phyloP scores from a whole-genome alignment of 2,113 vertebrate species.

The Archocentrus centrarchus region DNA sequence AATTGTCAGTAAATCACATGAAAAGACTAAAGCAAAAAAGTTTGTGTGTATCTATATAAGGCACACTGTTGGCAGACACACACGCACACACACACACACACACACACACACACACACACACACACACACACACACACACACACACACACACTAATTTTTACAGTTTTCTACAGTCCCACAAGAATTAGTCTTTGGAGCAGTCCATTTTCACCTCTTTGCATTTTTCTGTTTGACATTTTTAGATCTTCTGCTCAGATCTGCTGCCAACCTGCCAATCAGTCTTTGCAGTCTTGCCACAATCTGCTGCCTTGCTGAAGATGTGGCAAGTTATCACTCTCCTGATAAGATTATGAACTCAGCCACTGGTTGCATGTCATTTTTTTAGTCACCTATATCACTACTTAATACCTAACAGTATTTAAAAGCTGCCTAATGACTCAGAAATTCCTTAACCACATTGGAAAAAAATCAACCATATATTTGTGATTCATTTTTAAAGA shows the following conservation, averaged over 20 bases:
- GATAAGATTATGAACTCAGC: too few relatives aligned
- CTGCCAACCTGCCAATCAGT: too few relatives aligned
- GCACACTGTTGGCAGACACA: background rate
- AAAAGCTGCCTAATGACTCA: background rate
- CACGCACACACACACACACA: background rate
- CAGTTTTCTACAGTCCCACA: too few relatives aligned
- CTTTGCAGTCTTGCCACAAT: too few relatives aligned
- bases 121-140: background rate
- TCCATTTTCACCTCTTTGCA: background rate
- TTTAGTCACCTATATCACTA: background rate
- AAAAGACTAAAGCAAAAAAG: background rate
- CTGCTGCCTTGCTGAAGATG: too few relatives aligned
- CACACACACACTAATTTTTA: background rate
- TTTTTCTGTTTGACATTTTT: background rate
- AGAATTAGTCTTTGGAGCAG: too few relatives aligned
- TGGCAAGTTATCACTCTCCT: background rate
- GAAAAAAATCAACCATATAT: background rate
- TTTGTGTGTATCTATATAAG: background rate
- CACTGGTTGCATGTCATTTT: background rate
- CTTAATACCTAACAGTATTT: too few relatives aligned
- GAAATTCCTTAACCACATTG: background rate
- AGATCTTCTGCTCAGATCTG: background rate
- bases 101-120: background rate
- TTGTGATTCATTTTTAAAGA: background rate
- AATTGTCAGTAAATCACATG: background rate